These are phyloP conservation scores for Drosophila mayaguana DNA, from an alignment of 2,888 invertebrate species.

Conservation along the genomic window DNA sequence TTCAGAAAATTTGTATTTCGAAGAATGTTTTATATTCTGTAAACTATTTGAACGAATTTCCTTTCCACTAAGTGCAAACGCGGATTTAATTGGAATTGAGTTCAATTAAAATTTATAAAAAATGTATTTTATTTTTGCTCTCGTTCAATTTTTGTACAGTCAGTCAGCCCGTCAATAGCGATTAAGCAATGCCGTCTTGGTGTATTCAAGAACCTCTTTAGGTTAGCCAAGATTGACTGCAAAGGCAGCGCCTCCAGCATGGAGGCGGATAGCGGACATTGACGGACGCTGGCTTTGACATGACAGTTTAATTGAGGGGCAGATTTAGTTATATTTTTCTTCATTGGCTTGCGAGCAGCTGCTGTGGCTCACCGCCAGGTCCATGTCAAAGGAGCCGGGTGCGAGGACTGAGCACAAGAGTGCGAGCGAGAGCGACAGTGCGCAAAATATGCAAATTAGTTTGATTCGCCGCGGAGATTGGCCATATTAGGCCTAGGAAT, in stretches of 20 bases:
- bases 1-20: not conserved
- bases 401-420: not conserved
- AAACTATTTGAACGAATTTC: too few relatives aligned
- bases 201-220: slow-evolving; percentile 12
- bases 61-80: too few relatives aligned
- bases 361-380: slow-evolving; percentile 1
- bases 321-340: slow-evolving; percentile 9
- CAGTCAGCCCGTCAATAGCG: not conserved
- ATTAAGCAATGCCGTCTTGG: not conserved
- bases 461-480: slow-evolving; percentile 34
- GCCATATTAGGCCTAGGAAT: not conserved
- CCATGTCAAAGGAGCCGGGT: slow-evolving; percentile 16
- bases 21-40: not conserved
- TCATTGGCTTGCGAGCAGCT: not conserved
- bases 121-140: too few relatives aligned
- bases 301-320: slow-evolving; percentile 76
- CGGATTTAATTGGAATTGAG: not conserved
- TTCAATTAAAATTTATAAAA: not conserved
- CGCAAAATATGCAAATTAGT: slow-evolving; percentile 74
- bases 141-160: too few relatives aligned
- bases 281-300: slow-evolving; percentile 70
- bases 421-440: slow-evolving; percentile 1
- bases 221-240: slow-evolving; percentile 18
- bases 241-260: slow-evolving; percentile 1
- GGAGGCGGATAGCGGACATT: slow-evolving; percentile 27